phyloP scores from a whole-genome alignment of 2,888 invertebrate genomes.

The Campoplex nolae region DNA sequence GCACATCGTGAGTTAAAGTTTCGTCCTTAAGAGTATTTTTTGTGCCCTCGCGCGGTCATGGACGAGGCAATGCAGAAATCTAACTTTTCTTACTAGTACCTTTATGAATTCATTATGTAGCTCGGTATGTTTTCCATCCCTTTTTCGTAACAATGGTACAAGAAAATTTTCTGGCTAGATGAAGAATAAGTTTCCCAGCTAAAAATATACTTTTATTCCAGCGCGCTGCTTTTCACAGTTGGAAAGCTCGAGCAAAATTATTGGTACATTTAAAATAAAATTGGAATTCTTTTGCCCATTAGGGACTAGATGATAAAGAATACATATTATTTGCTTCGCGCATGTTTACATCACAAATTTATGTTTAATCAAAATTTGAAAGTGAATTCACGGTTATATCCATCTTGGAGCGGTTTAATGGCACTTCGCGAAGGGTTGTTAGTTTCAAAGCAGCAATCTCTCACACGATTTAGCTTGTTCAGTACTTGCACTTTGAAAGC shows the following conservation, averaged over 20 bases:
- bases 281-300: background rate
- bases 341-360: no score
- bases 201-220: background rate
- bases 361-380: background rate
- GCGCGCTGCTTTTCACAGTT: background rate
- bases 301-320: background rate
- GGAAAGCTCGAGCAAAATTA: background rate
- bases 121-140: background rate
- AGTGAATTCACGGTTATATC: background rate
- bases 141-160: background rate
- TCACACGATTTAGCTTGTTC: constrained; percentile 35
- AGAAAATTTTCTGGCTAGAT: no score
- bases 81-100: constrained; percentile 13
- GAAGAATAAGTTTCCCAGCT: no score
- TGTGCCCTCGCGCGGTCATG: background rate
- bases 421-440: background rate
- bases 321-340: background rate
- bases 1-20: constrained; percentile 34
- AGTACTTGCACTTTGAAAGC: constrained; percentile 57
- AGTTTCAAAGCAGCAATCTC: constrained; percentile 36
- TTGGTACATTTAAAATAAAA: background rate
- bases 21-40: constrained; percentile 25
- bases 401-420: background rate
- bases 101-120: constrained; percentile 8
- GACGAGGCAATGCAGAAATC: constrained; percentile 34